phyloP scores from a whole-genome alignment of 2,113 vertebrate genomes.

The Oreocharis arfaki region DNA sequence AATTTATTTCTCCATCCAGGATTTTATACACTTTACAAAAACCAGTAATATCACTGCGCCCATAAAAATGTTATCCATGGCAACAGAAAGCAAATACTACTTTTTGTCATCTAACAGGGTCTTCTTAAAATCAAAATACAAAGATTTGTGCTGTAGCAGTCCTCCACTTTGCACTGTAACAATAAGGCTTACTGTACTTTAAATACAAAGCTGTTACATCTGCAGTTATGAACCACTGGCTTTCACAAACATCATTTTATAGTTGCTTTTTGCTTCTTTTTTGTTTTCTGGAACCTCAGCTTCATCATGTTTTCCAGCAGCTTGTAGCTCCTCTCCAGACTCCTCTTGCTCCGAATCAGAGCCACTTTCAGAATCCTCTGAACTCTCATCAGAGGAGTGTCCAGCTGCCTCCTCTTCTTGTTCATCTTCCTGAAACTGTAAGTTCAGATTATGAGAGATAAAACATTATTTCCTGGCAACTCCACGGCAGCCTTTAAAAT shows the following conservation, averaged over 20 bases:
- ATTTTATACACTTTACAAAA: constrained; percentile 77
- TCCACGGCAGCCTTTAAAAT: neutral
- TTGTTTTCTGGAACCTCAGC: constrained; percentile 69
- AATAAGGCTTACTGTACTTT: constrained; percentile 77
- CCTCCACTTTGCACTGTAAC: constrained; percentile 79
- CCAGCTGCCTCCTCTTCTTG: constrained; percentile 54
- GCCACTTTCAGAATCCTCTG: constrained; percentile 72
- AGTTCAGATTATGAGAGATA: constrained; percentile 5
- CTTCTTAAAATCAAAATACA: constrained; percentile 80
- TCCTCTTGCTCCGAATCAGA: constrained; percentile 74
- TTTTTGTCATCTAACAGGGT: constrained; percentile 74
- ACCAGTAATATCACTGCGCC: constrained; percentile 70
- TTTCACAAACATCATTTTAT: constrained; percentile 87
- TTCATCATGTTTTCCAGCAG: constrained; percentile 67
- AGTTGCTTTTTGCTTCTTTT: constrained; percentile 78
- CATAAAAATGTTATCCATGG: constrained; percentile 75
- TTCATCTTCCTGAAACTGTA: constrained; percentile 71
- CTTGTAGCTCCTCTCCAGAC: constrained; percentile 67
- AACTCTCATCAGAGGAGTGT: constrained; percentile 72
- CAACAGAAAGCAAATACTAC: constrained; percentile 76
- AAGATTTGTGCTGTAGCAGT: constrained; percentile 81
- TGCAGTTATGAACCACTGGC: constrained; percentile 77
- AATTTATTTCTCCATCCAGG: constrained; percentile 71
- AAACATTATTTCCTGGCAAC: neutral
- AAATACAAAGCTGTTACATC: constrained; percentile 70